phyloP scores from a whole-genome alignment of 2,113 vertebrate species.

The rabbit (Oryctolagus cuniculus) region mOryCun1.1 NC_091434.1:150263001-150263500 shows the following conservation, averaged over 20 bases:
- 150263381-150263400: background rate
- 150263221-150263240: background rate
- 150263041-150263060: slow-evolving; percentile 10
- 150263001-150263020: background rate
- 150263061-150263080: background rate
- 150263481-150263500: background rate
- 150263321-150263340: background rate
- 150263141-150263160: background rate
- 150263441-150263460: background rate
- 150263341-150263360: background rate
- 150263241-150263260: background rate
- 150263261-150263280: background rate
- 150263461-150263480: background rate
- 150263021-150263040: background rate
- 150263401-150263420: background rate
- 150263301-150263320: background rate
- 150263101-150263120: background rate
- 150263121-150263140: background rate
- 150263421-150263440: background rate
- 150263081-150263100: background rate
- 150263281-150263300: background rate
- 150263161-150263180: no score
- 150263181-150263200: background rate
- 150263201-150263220: background rate
- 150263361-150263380: background rate